Conservation (phyloP, 2,113 vertebrate species). For the Cavia aperea region DNA sequence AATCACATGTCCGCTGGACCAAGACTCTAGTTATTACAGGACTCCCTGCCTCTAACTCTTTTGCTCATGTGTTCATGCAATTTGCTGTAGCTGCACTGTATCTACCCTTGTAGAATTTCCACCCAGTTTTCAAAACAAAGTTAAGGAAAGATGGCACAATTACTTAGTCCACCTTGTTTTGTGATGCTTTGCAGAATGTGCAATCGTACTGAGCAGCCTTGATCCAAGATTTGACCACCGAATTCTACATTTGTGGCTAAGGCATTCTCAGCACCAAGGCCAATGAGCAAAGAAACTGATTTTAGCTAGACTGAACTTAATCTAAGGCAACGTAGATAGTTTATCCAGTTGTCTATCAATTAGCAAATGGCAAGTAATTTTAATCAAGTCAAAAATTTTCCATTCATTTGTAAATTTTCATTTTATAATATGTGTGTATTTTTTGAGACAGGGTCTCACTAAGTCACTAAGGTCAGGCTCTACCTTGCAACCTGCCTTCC, state of each 20-base stretch:
- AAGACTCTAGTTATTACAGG: too few relatives aligned
- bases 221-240: not conserved
- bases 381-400: not conserved
- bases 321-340: not conserved
- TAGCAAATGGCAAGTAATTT: not conserved
- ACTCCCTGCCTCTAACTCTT: not conserved
- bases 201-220: too few relatives aligned
- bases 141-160: not conserved
- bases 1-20: fast-evolving
- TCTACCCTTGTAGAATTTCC: not conserved
- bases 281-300: not conserved
- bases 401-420: not conserved
- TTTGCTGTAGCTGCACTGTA: too few relatives aligned
- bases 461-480: not conserved
- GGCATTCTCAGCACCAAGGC: not conserved
- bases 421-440: not conserved
- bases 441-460: not conserved
- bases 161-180: fast-evolving
- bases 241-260: not conserved
- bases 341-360: not conserved
- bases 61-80: fast-evolving
- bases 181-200: fast-evolving
- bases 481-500: not conserved
- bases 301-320: not conserved
- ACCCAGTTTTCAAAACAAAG: too few relatives aligned